Conservation (phyloP, 2,797 vertebrate genomes). For the Lutjanus argentimaculatus region DNA sequence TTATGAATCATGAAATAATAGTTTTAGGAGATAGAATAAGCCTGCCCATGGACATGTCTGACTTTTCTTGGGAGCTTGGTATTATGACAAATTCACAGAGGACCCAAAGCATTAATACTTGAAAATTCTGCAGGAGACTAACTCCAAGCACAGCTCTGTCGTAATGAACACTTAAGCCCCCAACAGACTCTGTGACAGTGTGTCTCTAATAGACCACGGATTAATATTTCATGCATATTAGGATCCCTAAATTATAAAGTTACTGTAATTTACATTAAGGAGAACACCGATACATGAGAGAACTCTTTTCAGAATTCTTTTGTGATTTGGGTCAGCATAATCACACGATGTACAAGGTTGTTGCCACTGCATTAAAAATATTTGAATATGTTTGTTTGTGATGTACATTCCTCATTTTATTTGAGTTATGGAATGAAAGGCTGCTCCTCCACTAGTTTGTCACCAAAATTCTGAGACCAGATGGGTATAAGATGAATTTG, state of each 20-base stretch:
- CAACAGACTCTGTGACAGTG: constrained; percentile 74
- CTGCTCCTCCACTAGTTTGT: constrained; percentile 21
- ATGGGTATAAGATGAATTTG: constrained; percentile 1
- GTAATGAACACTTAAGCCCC: constrained; percentile 78
- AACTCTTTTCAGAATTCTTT: background rate
- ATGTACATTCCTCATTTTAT: too few relatives aligned
- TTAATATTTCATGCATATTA: constrained; percentile 82
- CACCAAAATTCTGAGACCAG: constrained; percentile 17
- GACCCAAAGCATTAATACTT: constrained; percentile 58
- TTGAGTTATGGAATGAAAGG: background rate
- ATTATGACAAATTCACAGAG: constrained; percentile 57
- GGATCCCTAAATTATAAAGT: constrained; percentile 68
- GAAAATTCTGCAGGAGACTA: constrained; percentile 59
- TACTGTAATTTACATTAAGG: constrained; percentile 68
- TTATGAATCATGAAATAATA: constrained; percentile 30
- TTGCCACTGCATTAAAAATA: background rate
- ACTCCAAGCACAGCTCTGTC: constrained; percentile 63
- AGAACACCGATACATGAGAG: constrained; percentile 35
- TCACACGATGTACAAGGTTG: background rate
- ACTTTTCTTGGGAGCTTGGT: constrained; percentile 23
- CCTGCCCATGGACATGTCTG: constrained; percentile 15
- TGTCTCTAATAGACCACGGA: constrained; percentile 74
- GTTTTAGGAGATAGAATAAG: constrained; percentile 26
- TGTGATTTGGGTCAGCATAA: constrained; percentile 18
- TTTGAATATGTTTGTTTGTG: background rate